Base-by-base conservation (phyloP, 1,140 invertebrate genomes). In the Penaeus chinensis region DNA sequence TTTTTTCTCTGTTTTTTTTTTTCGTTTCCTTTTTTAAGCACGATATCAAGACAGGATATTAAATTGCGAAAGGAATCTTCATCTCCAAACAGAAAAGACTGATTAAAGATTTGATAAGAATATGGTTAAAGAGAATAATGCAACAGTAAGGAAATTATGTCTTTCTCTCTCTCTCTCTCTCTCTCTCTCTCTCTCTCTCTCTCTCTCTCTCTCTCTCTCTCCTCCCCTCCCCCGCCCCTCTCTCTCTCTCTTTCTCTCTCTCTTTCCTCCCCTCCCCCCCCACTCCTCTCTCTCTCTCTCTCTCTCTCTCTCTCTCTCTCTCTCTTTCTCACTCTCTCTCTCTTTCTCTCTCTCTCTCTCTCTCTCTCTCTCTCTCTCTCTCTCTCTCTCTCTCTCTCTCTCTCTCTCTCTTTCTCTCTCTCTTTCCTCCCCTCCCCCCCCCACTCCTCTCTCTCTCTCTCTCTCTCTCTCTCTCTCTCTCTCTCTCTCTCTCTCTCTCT, bases 371-470 rank as follows among this genome's bases (percentile, higher is more conserved):
- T 60, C 77, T 22, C 77, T 47, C 37, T 47, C n/a, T 79, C 27
- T 79, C 27, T 54, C 77, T 79, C 77, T 79, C 42, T 61, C 47
- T 0, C 78, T 62, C 60, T 81, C 78, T 24, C 10, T 24, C 54
- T 76, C 74, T 7, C 74, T 37, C 37, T 24, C 42, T 22, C 54
- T n/a, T 22, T 20, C 8, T 19, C 18, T 10, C 18, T 18, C 19
- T 4, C 24, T 18, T 27, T 61, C 20, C 22, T 62, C 54, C 32
- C 20, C 0, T 22, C 5, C 63, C 8, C 22, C 47, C 24, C 65
- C 3, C 13, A 18, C 71, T 42, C 2, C 20, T 19, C 20, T 61
- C 0, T n/a, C 47, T 61, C 13, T 60, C 1, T 54, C 27, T n/a
- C n/a, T 24, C 24, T 37, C 4, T 42, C 37, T 42, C 37, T 42